Evolutionary conservation across 2,113 vertebrate species (phyloP).

Genomic region (Mustelus asterias): DNA sequence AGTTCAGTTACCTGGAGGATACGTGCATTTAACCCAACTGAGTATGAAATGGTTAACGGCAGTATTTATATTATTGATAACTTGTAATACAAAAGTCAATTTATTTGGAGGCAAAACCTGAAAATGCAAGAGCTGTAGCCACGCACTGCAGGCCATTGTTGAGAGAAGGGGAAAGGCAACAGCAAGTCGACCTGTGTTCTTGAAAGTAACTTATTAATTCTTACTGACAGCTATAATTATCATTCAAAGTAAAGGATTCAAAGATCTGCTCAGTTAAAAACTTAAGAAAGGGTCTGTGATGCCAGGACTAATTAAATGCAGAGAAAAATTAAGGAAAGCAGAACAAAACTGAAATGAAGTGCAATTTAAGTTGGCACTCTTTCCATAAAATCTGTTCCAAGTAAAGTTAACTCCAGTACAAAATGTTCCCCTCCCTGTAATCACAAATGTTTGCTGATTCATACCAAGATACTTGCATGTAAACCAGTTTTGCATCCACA

Average conservation of each 20-base stretch:
- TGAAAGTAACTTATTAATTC: constrained; percentile 28
- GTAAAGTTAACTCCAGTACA: constrained; percentile 30
- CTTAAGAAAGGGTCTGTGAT: not conserved
- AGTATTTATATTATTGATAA: not conserved
- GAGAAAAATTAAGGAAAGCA: constrained; percentile 16
- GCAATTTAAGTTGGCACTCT: constrained; percentile 2
- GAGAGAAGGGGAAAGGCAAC: not conserved
- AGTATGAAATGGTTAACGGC: not conserved
- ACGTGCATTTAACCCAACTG: not conserved
- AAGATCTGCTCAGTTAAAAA: constrained; percentile 3
- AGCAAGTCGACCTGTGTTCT: not conserved
- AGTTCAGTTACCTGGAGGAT: not conserved
- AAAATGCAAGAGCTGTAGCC: not conserved
- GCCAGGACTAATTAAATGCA: not conserved
- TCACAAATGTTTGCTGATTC: constrained; percentile 13
- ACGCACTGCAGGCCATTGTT: not conserved
- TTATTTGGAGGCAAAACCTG: not conserved
- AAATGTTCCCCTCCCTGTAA: not conserved
- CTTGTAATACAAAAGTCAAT: not conserved
- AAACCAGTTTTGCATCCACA: not conserved
- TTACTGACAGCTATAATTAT: constrained; percentile 29
- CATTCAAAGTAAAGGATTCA: constrained; percentile 14
- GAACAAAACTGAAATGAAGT: constrained; percentile 30
- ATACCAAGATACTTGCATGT: not conserved
- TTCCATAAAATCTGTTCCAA: constrained; percentile 14